phyloP scores from a whole-genome alignment of 2,797 vertebrate genomes.

The Sebastes jordani region DNA sequence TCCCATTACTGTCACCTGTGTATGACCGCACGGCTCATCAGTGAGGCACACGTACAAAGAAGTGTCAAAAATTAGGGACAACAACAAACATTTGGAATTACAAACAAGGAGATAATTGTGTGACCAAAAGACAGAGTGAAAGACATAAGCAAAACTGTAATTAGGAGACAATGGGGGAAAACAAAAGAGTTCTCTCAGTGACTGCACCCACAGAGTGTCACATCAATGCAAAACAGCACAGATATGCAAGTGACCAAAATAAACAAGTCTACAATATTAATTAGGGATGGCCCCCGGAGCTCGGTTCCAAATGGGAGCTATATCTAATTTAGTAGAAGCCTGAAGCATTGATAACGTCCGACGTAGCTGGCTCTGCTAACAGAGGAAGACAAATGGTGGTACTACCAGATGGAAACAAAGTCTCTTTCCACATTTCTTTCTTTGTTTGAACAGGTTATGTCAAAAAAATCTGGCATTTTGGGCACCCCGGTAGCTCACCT shows the following conservation, averaged over 20 bases:
- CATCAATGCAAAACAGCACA: conserved; percentile 7
- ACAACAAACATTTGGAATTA: background rate
- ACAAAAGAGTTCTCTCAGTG: conserved; percentile 7
- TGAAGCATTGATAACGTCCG: background rate
- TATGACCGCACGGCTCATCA: background rate
- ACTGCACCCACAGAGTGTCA: background rate
- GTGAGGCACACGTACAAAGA: background rate
- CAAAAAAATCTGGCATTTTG: background rate
- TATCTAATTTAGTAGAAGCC: conserved; percentile 22
- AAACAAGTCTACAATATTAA: conserved; percentile 35
- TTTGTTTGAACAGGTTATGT: background rate
- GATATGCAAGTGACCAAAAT: conserved; percentile 12
- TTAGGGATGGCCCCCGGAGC: background rate
- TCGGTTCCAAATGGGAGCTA: conserved; percentile 13
- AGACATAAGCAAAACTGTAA: background rate
- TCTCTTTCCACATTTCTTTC: conserved; percentile 2
- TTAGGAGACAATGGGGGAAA: background rate
- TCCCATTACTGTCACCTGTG: conserved; percentile 35
- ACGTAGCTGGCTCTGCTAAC: background rate
- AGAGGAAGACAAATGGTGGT: background rate
- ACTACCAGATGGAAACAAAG: conserved; percentile 11
- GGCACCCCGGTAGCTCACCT: no score
- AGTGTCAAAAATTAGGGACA: background rate
- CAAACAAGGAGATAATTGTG: background rate
- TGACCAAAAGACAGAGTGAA: background rate